Evolutionary conservation across 2,113 vertebrate genomes (phyloP).

Genomic region (Microtus pennsylvanicus): DNA sequence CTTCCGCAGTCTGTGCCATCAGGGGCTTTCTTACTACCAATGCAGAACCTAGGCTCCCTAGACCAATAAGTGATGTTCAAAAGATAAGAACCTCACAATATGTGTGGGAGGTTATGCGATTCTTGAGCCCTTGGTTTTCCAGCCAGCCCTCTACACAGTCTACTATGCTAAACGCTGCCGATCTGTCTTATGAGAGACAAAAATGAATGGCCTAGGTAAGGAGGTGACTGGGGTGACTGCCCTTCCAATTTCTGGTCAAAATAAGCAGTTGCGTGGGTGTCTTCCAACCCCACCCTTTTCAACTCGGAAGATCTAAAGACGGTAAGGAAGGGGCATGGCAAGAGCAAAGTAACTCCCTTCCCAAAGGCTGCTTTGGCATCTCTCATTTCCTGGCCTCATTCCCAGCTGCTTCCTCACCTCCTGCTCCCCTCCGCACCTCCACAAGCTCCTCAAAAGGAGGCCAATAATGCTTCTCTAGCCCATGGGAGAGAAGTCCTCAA

Average conservation of each 20-base stretch:
- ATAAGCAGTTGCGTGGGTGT: background rate
- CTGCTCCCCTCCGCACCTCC: rapidly evolving
- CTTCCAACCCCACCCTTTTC: background rate
- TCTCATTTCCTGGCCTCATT: background rate
- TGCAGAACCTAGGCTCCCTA: background rate
- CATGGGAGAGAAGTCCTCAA: too few species aligned
- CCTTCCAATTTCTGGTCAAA: background rate
- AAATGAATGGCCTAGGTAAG: background rate
- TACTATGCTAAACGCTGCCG: background rate
- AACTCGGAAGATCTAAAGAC: background rate
- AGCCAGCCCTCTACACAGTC: background rate
- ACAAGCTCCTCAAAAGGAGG: background rate
- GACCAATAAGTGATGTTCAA: too few species aligned
- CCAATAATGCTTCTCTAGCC: rapidly evolving
- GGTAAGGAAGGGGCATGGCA: background rate
- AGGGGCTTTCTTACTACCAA: background rate
- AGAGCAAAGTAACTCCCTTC: background rate
- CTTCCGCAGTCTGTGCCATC: background rate
- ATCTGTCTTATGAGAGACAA: background rate
- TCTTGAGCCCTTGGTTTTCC: background rate
- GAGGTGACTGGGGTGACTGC: background rate
- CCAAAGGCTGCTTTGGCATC: background rate
- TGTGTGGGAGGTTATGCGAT: background rate
- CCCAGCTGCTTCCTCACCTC: too few species aligned
- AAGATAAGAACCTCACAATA: too few species aligned